Evolutionary conservation across 1,140 invertebrate species (phyloP), one percentile per base, ranked within the genome.

Genomic region (Lepidurus apus): DNA sequence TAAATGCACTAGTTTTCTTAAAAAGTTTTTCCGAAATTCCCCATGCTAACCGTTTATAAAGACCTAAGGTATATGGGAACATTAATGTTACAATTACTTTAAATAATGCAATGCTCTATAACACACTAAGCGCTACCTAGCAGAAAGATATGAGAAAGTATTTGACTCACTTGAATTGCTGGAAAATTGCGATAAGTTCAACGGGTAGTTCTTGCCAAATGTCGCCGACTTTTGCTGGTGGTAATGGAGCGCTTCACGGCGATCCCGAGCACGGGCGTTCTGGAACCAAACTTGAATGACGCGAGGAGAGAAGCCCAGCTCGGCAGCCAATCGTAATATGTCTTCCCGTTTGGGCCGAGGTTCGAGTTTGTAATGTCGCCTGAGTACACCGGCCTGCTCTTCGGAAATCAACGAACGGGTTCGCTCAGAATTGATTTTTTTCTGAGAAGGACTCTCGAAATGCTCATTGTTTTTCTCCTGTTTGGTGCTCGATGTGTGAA

Each of bases 261-360:
- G 89, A 83, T 97, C 95, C 45, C 96, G 89, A 0, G 96, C 97
- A 77, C 97, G 89, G 82, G 95, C 96, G 85, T 99, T 98, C 87
- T 99, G 97, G 85, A 99, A 99, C 97, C 97, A 99, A 5, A 91
- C 90, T 83, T 87, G 82, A 7, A 99, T 95, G 4, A 98, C 96
- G 74, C 96, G 88, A 45, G 95, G 93, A 43, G 95, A 91, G 81
- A 98, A 93, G 43, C 94, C 92, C 76, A 98, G 92, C 81, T 92
- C 91, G 47, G 95, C 90, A 0, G 96, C 95, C 82, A 99, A 94
- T 83, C 91, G 90, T 24, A 91, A 90, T 81, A 98, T 91, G 84
- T 98, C 95, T 81, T 97, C 95, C 76, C 96, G 92, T 82, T 95
- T 95, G 1, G 97, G 97, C 76, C 95, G 88, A 0, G 95, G 93